phyloP scores from a whole-genome alignment of 1,140 invertebrate genomes.

The Oreohelix idahoensis region DNA sequence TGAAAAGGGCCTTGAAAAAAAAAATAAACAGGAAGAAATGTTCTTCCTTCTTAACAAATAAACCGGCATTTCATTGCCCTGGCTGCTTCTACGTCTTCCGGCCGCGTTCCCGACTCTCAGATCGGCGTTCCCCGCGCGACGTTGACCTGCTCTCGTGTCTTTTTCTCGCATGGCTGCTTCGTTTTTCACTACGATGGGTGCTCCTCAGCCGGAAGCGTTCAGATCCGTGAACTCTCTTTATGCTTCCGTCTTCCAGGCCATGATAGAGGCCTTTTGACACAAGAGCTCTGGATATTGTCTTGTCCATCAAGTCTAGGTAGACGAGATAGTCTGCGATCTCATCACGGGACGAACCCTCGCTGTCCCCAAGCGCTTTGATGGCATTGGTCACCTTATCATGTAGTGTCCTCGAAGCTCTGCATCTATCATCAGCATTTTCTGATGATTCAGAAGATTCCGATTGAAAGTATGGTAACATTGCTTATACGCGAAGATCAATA shows the following conservation, averaged over 20 bases:
- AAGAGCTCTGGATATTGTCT: background rate
- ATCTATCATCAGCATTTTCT: background rate
- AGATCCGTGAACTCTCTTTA: background rate
- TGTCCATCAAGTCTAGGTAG: background rate
- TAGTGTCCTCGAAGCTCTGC: background rate
- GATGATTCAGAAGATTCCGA: background rate
- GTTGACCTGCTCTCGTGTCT: background rate
- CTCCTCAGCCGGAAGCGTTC: background rate
- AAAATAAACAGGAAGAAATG: too few relatives aligned
- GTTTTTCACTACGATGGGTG: too few relatives aligned
- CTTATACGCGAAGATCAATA: too few relatives aligned
- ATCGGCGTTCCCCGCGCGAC: background rate
- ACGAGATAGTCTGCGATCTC: conserved; percentile 28
- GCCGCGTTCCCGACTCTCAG: background rate
- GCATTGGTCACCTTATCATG: conserved; percentile 9
- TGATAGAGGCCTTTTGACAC: conserved; percentile 26
- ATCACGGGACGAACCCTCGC: conserved; percentile 7
- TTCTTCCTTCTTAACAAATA: too few relatives aligned
- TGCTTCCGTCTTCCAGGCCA: conserved; percentile 3
- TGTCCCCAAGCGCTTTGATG: conserved; percentile 6
- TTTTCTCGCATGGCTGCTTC: too few relatives aligned
- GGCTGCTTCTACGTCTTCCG: background rate
- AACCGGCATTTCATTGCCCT: background rate
- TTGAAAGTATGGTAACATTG: background rate
- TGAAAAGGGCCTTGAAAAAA: conserved; percentile 29